Base-by-base conservation (phyloP, 2,113 vertebrate genomes). In the Brachyhypopomus gauderio region DNA sequence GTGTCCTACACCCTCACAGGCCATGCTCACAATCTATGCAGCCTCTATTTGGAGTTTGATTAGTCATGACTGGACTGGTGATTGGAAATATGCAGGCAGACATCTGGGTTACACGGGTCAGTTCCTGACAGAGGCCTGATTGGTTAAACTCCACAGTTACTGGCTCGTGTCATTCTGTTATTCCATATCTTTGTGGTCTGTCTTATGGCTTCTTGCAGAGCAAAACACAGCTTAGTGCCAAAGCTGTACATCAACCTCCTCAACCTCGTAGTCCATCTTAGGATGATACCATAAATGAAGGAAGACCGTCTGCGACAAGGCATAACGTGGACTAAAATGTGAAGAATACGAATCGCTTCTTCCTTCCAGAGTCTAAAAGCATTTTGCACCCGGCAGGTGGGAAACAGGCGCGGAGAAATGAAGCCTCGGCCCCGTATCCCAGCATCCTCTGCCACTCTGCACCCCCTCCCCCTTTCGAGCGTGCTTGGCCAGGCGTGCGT, bases 401-500 rank as follows among this genome's bases (percentile, higher is more conserved):
- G 14, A 52, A 52, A 52, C 9, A 52, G 14, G 45, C 45, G 14
- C 45, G 12, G 45, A 14, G 9, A 14, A 14, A 2, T 12, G 45
- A 52, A 52, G 12, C 9, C 4, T 36, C 38, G 75, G 66, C 79
- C 83, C 86, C 38, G 66, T 86, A 86, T 88, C 87, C 87, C 85
- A 86, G 75, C 78, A 69, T 67, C 78, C 74, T 64, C 78, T 60
- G 78, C 52, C 75, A 76, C 87, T 86, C 85, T 88, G 87, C 87
- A 88, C 81, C 70, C 72, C 85, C 78, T 76, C 30, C 30, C 30
- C 1, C n/a, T n/a, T n/a, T 81, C 78, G 25, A 80, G 45, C 30
- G 72, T 6, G 59, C 27, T 72, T 36, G 63, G 22, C 60, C 59
- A 69, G 79, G 17, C 30, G 22, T 48, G 69, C 60, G 71, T 82